These are phyloP conservation scores for Pseudomyrmex pallidus DNA, from an alignment of 1,140 invertebrate species.

Conservation along the genomic window DNA sequence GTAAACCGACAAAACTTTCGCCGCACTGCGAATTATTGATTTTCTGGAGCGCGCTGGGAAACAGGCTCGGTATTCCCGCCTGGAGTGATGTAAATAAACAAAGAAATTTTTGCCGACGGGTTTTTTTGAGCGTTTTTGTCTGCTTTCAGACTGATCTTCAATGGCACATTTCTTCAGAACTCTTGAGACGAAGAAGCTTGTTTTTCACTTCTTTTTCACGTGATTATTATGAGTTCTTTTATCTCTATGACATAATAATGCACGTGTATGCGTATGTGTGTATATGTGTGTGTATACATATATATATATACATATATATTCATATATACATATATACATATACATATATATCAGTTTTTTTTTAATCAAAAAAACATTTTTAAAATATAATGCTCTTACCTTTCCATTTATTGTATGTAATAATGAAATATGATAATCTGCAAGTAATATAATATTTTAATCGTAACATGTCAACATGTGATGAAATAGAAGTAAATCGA, in stretches of 20 bases:
- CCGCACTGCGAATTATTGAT: conserved; percentile 85
- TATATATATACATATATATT: too few species aligned
- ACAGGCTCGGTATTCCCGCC: conserved; percentile 66
- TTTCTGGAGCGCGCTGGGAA: conserved; percentile 75
- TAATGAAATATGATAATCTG: too few species aligned
- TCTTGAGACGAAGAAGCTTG: background rate
- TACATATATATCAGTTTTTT: background rate
- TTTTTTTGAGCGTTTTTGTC: conserved; percentile 12
- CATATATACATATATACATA: too few species aligned
- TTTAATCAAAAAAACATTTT: conserved; percentile 4
- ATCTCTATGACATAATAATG: too few species aligned
- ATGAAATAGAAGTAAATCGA: background rate
- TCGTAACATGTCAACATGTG: background rate
- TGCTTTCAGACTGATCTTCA: conserved; percentile 12
- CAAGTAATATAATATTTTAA: background rate
- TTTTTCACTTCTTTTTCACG: background rate
- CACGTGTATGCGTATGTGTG: too few species aligned
- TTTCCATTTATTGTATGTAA: too few species aligned
- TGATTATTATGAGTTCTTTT: background rate
- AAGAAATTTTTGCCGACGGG: conserved; percentile 56
- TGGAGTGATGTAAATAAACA: conserved; percentile 81
- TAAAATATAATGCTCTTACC: too few species aligned
- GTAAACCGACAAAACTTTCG: conserved; percentile 81
- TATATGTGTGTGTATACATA: background rate
- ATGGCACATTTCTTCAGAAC: background rate